Base-by-base conservation (phyloP, 2,797 vertebrate species). In the Melanotaenia boesemani region DNA sequence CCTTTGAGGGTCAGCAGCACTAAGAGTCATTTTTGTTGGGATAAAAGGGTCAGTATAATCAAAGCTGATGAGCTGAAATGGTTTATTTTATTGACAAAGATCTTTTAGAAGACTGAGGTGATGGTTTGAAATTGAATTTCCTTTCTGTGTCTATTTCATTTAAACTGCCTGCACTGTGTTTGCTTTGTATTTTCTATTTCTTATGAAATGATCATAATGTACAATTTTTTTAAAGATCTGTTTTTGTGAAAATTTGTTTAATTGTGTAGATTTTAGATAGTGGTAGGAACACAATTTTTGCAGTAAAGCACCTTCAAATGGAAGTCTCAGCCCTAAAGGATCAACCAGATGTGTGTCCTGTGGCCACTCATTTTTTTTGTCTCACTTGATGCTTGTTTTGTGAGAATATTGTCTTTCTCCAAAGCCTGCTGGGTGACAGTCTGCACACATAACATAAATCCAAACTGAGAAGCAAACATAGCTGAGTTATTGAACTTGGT, bases 1-100 rank as follows among this genome's bases (percentile, higher is more conserved):
- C 70, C 64, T 61, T 57, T 60, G 28, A 76, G 62, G 81, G 72
- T 60, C 72, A 64, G 59, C 32, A 44, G 37, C 59, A 60, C 65
- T 57, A 59, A 63, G 63, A 67, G 72, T 66, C 2, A 28, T 67
- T 54, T 54, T 26, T 52, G 50, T 74, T 61, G 44, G 62, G 46
- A 62, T 64, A 39, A 61, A 72, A 2, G 18, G 41, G 7, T 52
- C 65, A 57, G 12, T 9, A 0, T 16, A 16, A 50, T 68, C 63
- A 70, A 4, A 26, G 44, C 32, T 44, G 55, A 83, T 68, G 34
- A 79, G 77, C 18, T 82, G 60, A 69, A 71, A 58, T 22, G 55
- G 63, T 74, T 74, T 36, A 56, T 34, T 36, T 36, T 66, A 54
- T 60, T 56, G 26, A 59, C 50, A 69, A 39, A 52, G 18, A 11